Conservation (phyloP, 2,888 invertebrate genomes). For the Parasteatoda lunata region DNA sequence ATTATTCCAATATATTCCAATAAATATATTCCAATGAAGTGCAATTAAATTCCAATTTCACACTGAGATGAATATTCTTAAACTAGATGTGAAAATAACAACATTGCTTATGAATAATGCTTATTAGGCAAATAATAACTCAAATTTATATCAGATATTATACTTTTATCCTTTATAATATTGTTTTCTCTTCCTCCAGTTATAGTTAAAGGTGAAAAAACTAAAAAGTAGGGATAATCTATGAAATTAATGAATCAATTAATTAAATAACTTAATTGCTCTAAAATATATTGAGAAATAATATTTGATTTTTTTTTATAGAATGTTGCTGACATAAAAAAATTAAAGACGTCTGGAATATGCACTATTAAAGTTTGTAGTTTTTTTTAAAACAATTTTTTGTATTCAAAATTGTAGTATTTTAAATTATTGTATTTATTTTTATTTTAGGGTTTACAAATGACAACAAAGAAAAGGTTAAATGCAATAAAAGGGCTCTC, state of each 20-base stretch:
- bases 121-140: too few relatives aligned
- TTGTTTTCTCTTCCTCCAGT: too few relatives aligned
- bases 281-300: too few relatives aligned
- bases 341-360: conserved; percentile 84
- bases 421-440: not conserved
- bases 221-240: too few relatives aligned
- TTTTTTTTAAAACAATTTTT: not conserved
- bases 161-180: too few relatives aligned
- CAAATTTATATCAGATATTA: too few relatives aligned
- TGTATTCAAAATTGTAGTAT: not conserved
- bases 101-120: not conserved
- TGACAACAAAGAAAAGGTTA: conserved; percentile 84
- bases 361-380: conserved; percentile 82
- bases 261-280: too few relatives aligned
- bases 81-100: not conserved
- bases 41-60: too few relatives aligned
- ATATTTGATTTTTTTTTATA: conserved; percentile 58
- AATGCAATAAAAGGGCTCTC: conserved; percentile 84
- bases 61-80: not conserved
- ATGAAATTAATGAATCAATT: too few relatives aligned
- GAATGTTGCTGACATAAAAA: conserved; percentile 85
- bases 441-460: conserved; percentile 80
- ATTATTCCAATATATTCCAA: too few relatives aligned
- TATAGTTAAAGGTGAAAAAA: too few relatives aligned
- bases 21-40: too few relatives aligned